A percentile compares a stretch with the other conserved stretches of the same genome.
phyloP scores from a whole-genome alignment of 2,113 vertebrate genomes.

The Opisthocomus hoazin region DNA sequence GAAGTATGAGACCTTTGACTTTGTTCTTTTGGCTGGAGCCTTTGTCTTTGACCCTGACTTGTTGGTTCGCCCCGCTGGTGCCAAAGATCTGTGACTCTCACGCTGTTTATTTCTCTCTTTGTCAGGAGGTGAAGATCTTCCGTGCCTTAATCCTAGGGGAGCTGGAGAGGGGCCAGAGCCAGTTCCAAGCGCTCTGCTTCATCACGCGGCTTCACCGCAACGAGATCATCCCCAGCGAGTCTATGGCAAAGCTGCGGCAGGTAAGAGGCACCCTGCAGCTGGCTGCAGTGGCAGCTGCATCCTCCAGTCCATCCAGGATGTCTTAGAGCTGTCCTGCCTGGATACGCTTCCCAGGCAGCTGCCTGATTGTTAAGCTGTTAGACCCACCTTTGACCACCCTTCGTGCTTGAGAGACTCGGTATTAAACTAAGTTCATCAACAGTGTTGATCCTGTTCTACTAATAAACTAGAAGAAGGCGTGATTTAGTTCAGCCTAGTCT shows the following conservation, averaged over 20 bases:
- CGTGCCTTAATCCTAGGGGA: slow-evolving; percentile 93
- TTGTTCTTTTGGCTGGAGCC: background rate
- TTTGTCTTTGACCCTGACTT: background rate
- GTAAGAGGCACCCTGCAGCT: slow-evolving; percentile 36
- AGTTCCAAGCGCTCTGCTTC: slow-evolving; percentile 95
- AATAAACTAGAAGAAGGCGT: background rate
- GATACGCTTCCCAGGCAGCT: background rate
- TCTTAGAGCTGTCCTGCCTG: background rate
- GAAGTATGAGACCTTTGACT: background rate
- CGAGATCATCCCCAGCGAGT: slow-evolving; percentile 97
- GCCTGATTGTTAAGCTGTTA: background rate
- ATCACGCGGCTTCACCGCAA: slow-evolving; percentile 86
- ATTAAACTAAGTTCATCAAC: background rate
- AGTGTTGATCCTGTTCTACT: background rate
- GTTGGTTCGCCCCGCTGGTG: background rate
- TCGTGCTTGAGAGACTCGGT: background rate
- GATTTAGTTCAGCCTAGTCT: background rate
- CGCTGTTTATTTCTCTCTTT: background rate
- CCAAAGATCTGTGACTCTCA: background rate
- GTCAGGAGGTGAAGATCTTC: slow-evolving; percentile 95
- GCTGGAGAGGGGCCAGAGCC: slow-evolving; percentile 93
- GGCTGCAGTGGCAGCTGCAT: background rate
- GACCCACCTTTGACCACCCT: background rate
- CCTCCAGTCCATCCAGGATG: background rate
- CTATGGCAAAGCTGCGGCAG: slow-evolving; percentile 96